Base-by-base conservation (phyloP, 2,113 vertebrate genomes). In the Upupa epops region DNA sequence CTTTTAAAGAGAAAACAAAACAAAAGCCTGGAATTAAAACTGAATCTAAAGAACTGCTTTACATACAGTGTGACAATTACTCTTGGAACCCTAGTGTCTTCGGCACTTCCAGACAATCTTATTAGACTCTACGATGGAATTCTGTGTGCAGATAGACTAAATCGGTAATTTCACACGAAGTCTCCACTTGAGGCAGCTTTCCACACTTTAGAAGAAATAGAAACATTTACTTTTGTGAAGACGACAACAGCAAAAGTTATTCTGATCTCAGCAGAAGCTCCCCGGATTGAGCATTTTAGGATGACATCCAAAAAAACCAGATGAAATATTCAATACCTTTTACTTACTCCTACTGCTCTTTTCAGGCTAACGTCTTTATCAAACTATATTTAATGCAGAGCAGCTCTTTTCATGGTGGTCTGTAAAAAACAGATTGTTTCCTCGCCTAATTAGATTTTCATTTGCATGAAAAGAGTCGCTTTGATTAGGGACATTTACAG, bases 371-470 rank as follows among this genome's bases (percentile, higher is more conserved):
- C 3, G 1, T 91, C 26, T 86, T 91, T 77, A 80, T 83, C 46
- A 68, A 80, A 58, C 5, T 55, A 14, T 49, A 91, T 77, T 86
- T 94, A 90, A 83, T 46, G n/a, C 45, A 68, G 48, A 92, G 8
- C 19, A 77, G 51, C 34, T 83, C 60, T 89, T 71, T 72, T 92
- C 45, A 48, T 45, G 15, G 60, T 80, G 85, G 75, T 83, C 75
- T 91, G 56, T 26, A 83, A 59, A 91, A n/a, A 91, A 83, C 60
- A 95, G 79, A 83, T 81, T 85, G n/a, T 90, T 92, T 91, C 79
- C 55, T 89, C 14, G 83, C 89, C 79, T 89, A 92, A 92, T 94
- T 92, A 89, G 60, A 87, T 52, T 74, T 88, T 86, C 29, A 86
- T 90, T 95, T 89, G 61, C 75, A 95, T 83, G 26, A 92, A 89